phyloP scores from a whole-genome alignment of 2,797 vertebrate genomes.

The Zenarchopterus dispar region DNA sequence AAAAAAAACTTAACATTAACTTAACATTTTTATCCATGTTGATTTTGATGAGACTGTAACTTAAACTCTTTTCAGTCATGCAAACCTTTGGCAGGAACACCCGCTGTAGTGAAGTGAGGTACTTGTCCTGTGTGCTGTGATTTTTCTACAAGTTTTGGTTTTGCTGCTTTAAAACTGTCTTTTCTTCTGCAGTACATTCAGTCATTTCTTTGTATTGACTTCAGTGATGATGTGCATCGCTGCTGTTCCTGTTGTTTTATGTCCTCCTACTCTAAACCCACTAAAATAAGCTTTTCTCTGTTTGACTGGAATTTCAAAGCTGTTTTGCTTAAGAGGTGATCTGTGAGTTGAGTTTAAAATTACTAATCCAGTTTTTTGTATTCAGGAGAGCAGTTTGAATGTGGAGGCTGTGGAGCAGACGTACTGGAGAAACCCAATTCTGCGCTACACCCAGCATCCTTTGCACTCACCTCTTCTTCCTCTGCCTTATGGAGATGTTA shows the following conservation, averaged over 20 bases:
- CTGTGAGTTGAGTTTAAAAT: background rate
- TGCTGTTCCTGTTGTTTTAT: background rate
- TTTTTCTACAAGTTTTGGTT: constrained; percentile 7
- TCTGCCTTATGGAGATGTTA: constrained; percentile 90
- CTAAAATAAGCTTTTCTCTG: background rate
- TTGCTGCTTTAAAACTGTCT: constrained; percentile 9
- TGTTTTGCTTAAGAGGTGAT: background rate
- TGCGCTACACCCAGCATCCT: constrained; percentile 93
- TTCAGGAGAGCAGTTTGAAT: constrained; percentile 91
- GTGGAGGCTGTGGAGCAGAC: constrained; percentile 93
- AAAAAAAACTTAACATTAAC: too few species aligned
- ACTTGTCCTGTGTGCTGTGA: constrained; percentile 71
- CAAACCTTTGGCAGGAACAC: constrained; percentile 70
- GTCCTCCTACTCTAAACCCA: background rate
- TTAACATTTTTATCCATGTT: too few species aligned
- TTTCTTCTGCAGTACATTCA: constrained; percentile 9
- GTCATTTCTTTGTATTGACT: constrained; percentile 9
- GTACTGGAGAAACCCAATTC: constrained; percentile 92
- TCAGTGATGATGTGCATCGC: background rate
- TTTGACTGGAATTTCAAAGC: background rate
- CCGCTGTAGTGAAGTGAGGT: constrained; percentile 80
- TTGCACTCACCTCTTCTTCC: constrained; percentile 93
- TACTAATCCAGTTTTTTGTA: constrained; percentile 23
- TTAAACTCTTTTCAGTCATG: constrained; percentile 65
- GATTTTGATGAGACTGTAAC: constrained; percentile 26